Evolutionary conservation across 2,797 vertebrate genomes (phyloP).

Genomic region (Synanceia verrucosa): DNA sequence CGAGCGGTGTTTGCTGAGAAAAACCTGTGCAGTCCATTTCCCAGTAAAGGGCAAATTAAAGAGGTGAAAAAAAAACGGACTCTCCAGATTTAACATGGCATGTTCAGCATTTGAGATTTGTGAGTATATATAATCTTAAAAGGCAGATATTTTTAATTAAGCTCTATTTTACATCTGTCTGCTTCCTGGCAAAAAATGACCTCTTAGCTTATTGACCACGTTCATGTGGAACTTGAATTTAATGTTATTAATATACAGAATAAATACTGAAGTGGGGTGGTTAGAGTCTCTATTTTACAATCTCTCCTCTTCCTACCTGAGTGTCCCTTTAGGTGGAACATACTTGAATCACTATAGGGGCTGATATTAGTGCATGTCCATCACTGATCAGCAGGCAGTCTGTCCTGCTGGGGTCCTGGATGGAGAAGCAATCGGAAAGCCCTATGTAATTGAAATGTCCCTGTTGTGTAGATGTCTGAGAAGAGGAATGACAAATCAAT

Average conservation of each 20-base stretch:
- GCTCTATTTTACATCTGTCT: not conserved
- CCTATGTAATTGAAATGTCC: slow-evolving; percentile 69
- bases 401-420: slow-evolving; percentile 30
- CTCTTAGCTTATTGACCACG: slow-evolving; percentile 6
- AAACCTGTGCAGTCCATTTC: slow-evolving; percentile 64
- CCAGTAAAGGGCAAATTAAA: slow-evolving; percentile 71
- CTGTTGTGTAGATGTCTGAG: slow-evolving; percentile 66
- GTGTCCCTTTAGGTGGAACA: not conserved
- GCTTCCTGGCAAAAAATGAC: not conserved
- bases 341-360: not conserved
- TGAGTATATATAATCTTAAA: slow-evolving; percentile 13
- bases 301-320: not conserved
- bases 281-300: not conserved
- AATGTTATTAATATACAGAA: not conserved
- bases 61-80: slow-evolving; percentile 23
- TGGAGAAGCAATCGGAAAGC: slow-evolving; percentile 43
- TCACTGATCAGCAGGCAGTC: slow-evolving; percentile 47
- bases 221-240: slow-evolving; percentile 2
- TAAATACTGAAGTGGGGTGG: not conserved
- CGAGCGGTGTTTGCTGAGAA: slow-evolving; percentile 59
- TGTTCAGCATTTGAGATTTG: slow-evolving; percentile 38
- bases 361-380: slow-evolving; percentile 21
- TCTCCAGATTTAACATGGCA: slow-evolving; percentile 28
- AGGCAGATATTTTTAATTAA: slow-evolving; percentile 12
- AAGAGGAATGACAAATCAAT: slow-evolving; percentile 79